Evolutionary conservation across 2,888 invertebrate genomes (phyloP), one percentile per base, ranked within the genome.

Genomic region (Protodeltote pygarga): DNA sequence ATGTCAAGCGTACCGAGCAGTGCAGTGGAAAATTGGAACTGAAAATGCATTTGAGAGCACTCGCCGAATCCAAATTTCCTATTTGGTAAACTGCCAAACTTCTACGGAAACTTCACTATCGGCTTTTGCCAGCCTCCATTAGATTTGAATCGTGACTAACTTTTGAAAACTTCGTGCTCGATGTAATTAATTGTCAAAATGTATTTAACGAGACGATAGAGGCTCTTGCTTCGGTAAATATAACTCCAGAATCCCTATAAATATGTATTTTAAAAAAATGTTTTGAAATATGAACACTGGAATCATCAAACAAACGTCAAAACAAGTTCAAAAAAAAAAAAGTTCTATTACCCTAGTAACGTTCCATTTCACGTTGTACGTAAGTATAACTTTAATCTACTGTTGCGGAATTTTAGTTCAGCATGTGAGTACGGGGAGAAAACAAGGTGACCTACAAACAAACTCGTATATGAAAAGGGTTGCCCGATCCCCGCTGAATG

Each of bases 11-110:
- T 39, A 46, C 40, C 47, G 50, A 42, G 42, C 50, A 48, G 59
- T 58, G 68, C 71, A 44, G 65, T 73, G 73, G 74, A 79, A 79
- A 80, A 79, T 78, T 76, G 67, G 68, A 64, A 55, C 54, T 48
- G 37, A 53, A 54, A 73, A 65, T 72, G 75, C 73, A 71, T 46
- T 50, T 27, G 55, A 72, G 71, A 61, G 60, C 61, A 52, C 64
- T 62, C 51, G 57, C 38, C 60, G 52, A 63, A 65, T 63, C 57
- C 57, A 64, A 71, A 71, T 68, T 68, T 57, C 52, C 60, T 55
- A 53, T 55, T 71, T 77, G 81, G 79, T 53, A 46, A 23, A 34
- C 49, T 67, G 77, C 81, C 81, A 80, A 67, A 57, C 46, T 67
- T 49, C 25, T 35, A 24, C 32, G 27, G 50, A 58, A n/a, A 48